Conservation (phyloP, 2,888 invertebrate genomes). For the Platypus cylindrus region DNA sequence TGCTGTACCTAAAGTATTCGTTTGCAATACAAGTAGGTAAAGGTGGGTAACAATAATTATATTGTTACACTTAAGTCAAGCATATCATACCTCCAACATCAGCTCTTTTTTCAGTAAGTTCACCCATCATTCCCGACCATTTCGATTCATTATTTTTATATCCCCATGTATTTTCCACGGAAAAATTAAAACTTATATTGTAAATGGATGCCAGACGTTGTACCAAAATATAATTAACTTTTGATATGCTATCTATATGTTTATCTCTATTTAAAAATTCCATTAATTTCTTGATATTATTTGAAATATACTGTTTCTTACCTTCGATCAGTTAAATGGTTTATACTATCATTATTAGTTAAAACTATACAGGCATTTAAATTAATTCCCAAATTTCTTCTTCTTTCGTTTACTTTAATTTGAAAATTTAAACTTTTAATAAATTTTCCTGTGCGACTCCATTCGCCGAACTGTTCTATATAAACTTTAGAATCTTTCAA, state of each 20-base stretch:
- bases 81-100: slow-evolving; percentile 44
- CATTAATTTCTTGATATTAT: background rate
- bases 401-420: slow-evolving; percentile 28
- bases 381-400: slow-evolving; percentile 36
- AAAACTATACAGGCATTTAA: slow-evolving; percentile 46
- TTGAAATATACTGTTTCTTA: slow-evolving; percentile 26
- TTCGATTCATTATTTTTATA: slow-evolving; percentile 41
- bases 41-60: background rate
- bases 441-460: slow-evolving; percentile 18
- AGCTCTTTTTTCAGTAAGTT: slow-evolving; percentile 42
- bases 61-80: background rate
- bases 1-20: slow-evolving; percentile 48
- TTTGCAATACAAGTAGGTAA: background rate
- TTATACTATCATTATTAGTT: slow-evolving; percentile 44
- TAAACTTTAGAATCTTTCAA: slow-evolving; percentile 13
- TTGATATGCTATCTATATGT: slow-evolving; percentile 48
- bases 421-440: slow-evolving; percentile 13
- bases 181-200: slow-evolving; percentile 42
- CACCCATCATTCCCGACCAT: slow-evolving; percentile 57
- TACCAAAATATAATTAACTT: slow-evolving; percentile 48
- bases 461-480: slow-evolving; percentile 23
- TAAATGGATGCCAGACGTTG: slow-evolving; percentile 44
- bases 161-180: slow-evolving; percentile 48
- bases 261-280: slow-evolving; percentile 29
- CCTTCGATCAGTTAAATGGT: slow-evolving; percentile 49